A percentile compares a stretch with the other conserved stretches of the same genome.
Conservation (phyloP, 2,113 vertebrate species). For the Indicator indicator region DNA sequence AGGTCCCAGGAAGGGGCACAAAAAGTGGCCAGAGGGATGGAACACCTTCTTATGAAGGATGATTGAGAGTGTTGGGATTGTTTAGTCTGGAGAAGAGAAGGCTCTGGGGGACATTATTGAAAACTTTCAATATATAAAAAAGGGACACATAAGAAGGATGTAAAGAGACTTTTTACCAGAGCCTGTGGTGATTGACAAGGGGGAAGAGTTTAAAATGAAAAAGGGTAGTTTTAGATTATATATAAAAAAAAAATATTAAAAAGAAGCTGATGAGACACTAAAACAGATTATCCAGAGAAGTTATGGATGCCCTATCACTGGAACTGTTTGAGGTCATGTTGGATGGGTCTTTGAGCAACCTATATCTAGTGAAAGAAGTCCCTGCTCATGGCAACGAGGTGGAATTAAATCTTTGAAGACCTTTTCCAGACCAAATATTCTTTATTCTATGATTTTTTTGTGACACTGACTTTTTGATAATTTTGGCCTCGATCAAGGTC, state of each 20-base stretch:
- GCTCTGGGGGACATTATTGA: rapidly evolving
- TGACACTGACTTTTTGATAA: background rate
- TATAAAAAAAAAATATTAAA: background rate
- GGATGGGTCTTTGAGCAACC: background rate
- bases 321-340: too few relatives aligned
- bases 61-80: rapidly evolving
- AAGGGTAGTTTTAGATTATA: too few relatives aligned
- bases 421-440: background rate
- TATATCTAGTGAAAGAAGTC: background rate
- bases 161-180: background rate
- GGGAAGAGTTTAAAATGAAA: background rate
- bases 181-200: background rate
- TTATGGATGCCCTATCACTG: too few relatives aligned
- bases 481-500: background rate
- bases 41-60: background rate
- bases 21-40: background rate
- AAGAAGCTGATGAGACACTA: background rate
- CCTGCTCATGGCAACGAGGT: rapidly evolving
- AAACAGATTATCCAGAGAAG: background rate
- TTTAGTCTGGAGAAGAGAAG: background rate
- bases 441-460: background rate
- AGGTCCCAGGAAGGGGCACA: background rate
- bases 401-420: background rate
- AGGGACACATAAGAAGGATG: too few relatives aligned
- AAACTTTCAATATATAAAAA: background rate